phyloP scores from a whole-genome alignment of 2,888 invertebrate genomes.

The Allolobophora icterica region DNA sequence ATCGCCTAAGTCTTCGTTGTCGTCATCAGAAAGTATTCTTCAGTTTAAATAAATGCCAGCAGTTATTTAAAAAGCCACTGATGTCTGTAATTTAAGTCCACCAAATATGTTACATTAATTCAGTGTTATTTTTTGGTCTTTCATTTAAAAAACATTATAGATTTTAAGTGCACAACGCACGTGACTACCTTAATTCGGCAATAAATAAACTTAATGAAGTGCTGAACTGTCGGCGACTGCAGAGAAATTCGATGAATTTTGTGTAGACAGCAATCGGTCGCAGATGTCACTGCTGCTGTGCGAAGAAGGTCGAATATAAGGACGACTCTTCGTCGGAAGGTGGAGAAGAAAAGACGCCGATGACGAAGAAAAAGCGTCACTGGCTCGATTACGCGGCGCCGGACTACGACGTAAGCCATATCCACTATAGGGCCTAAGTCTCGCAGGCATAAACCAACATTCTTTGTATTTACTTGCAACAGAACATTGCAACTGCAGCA shows the following conservation, averaged over 20 bases:
- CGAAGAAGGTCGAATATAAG: not conserved
- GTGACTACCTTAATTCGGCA: no score
- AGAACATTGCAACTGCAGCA: no score
- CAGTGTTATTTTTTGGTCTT: no score
- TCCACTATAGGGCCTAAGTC: not conserved
- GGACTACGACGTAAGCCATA: constrained; percentile 71
- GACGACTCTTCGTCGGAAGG: not conserved
- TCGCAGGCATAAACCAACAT: no score
- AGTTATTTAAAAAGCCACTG: no score
- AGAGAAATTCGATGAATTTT: not conserved
- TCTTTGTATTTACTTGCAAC: no score
- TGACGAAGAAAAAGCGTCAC: constrained; percentile 68
- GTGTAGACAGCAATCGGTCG: constrained; percentile 33
- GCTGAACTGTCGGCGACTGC: not conserved
- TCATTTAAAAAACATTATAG: no score
- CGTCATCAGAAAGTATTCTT: not conserved
- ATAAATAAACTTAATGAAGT: not conserved
- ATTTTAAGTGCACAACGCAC: no score
- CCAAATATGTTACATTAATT: no score
- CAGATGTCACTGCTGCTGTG: constrained; percentile 30
- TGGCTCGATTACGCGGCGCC: constrained; percentile 91
- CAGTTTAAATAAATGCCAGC: not conserved
- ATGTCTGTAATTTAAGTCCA: no score
- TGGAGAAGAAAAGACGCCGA: not conserved
- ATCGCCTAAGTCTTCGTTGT: no score